Evolutionary conservation across 2,888 invertebrate genomes (phyloP).

Genomic region (Lissonota sp.): DNA sequence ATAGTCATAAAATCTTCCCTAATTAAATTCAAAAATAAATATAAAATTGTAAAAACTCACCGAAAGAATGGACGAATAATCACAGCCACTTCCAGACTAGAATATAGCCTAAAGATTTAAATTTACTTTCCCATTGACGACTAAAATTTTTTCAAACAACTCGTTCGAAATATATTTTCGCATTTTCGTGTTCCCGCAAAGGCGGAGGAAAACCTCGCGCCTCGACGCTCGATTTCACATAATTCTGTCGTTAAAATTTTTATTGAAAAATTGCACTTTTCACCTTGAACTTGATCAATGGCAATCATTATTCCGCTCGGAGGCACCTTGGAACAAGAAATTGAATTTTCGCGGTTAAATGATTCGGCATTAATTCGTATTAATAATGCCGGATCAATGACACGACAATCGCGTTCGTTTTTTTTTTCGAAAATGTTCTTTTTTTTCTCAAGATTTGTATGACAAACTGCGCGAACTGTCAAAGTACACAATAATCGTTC

Average conservation of each 20-base stretch:
- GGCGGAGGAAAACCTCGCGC: neutral
- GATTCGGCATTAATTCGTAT: conserved; percentile 1
- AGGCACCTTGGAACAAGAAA: neutral
- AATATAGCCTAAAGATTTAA: neutral
- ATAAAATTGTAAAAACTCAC: conserved; percentile 1
- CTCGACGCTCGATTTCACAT: neutral
- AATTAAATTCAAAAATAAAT: neutral
- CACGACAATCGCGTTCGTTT: neutral
- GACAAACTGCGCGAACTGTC: conserved; percentile 10
- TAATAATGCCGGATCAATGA: conserved; percentile 6
- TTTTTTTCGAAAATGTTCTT: conserved; percentile 1
- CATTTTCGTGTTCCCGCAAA: neutral
- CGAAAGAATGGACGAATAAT: neutral
- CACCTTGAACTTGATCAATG: conserved; percentile 39
- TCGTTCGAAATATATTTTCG: neutral
- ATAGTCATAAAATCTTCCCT: neutral
- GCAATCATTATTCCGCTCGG: conserved; percentile 32
- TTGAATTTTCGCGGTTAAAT: conserved; percentile 10
- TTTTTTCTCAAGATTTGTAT: neutral
- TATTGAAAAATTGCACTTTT: conserved; percentile 33
- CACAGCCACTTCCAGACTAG: neutral
- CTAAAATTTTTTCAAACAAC: neutral
- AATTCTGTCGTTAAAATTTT: neutral
- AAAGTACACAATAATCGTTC: conserved; percentile 1
- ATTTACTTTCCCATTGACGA: neutral